Evolutionary conservation across 2,888 invertebrate species (phyloP).

Genomic region (Apotomis capreana): DNA sequence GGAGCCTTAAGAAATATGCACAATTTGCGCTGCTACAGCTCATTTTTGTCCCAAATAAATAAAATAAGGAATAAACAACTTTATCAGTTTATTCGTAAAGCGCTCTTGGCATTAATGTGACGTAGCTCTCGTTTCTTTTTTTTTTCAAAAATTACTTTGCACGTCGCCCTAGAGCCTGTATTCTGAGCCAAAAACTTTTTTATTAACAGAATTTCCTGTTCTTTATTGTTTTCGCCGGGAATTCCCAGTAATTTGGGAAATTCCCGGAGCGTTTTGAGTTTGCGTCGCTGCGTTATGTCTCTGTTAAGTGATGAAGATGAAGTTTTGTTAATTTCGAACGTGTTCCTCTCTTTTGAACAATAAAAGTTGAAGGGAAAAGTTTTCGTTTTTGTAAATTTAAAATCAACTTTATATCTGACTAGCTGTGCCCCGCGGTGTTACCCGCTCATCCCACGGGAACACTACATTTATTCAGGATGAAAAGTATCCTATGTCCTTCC

Average conservation of each 20-base stretch:
- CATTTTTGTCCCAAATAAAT: too few species aligned
- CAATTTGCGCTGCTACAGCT: too few species aligned
- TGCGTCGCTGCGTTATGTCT: slow-evolving; percentile 13
- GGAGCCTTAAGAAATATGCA: too few species aligned
- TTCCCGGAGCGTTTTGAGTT: background rate
- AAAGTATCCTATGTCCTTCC: too few species aligned
- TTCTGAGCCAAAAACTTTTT: slow-evolving; percentile 26
- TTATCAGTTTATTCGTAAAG: background rate
- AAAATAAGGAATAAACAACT: too few species aligned
- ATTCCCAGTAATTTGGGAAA: slow-evolving; percentile 23
- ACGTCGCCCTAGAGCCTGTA: slow-evolving; percentile 17
- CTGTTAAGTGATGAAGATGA: slow-evolving; percentile 30
- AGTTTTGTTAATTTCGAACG: slow-evolving; percentile 22
- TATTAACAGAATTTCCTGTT: slow-evolving; percentile 23
- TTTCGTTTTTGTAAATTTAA: background rate
- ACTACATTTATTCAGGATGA: too few species aligned
- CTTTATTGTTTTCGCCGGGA: slow-evolving; percentile 26
- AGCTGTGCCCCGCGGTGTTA: too few species aligned
- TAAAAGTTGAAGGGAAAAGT: background rate
- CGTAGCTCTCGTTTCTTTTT: background rate
- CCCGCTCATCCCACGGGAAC: too few species aligned
- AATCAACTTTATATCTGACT: too few species aligned
- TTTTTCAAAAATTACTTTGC: slow-evolving; percentile 18
- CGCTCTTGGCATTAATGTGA: background rate
- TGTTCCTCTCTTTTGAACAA: slow-evolving; percentile 2